Conservation (phyloP, 2,113 vertebrate genomes). For the Myrmophylax atrothorax region DNA sequence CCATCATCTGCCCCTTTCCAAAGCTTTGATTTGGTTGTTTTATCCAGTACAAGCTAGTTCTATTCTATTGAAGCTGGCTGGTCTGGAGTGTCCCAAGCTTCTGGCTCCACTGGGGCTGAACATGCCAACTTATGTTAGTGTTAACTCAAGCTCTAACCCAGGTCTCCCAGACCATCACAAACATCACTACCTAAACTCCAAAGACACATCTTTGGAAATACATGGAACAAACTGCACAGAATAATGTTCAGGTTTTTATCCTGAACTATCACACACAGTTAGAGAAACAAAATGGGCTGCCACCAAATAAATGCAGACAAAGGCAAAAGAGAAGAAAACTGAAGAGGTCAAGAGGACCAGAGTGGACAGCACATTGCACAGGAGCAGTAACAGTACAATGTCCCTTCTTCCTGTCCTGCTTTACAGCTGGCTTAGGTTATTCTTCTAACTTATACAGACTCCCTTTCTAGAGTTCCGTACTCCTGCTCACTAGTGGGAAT, state of each 20-base stretch:
- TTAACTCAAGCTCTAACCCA: background rate
- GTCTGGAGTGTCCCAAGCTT: background rate
- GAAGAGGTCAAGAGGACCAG: background rate
- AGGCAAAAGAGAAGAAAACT: background rate
- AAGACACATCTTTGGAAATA: background rate
- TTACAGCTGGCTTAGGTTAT: background rate
- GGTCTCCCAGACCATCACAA: background rate
- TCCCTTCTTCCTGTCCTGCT: background rate
- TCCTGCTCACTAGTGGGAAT: background rate
- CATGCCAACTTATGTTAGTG: too few relatives aligned
- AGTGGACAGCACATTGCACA: background rate
- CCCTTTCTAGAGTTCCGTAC: background rate
- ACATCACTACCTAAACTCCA: background rate
- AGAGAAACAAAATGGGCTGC: background rate
- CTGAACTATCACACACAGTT: background rate
- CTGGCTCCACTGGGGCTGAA: background rate
- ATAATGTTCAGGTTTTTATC: background rate
- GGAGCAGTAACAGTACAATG: background rate
- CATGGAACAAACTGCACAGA: background rate
- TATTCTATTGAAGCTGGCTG: background rate
- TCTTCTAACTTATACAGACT: background rate
- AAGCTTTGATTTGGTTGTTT: background rate
- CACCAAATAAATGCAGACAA: background rate
- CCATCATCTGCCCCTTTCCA: background rate
- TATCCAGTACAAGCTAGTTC: background rate